Evolutionary conservation across 2,113 vertebrate genomes (phyloP).

Genomic region (Alligator sinensis): DNA sequence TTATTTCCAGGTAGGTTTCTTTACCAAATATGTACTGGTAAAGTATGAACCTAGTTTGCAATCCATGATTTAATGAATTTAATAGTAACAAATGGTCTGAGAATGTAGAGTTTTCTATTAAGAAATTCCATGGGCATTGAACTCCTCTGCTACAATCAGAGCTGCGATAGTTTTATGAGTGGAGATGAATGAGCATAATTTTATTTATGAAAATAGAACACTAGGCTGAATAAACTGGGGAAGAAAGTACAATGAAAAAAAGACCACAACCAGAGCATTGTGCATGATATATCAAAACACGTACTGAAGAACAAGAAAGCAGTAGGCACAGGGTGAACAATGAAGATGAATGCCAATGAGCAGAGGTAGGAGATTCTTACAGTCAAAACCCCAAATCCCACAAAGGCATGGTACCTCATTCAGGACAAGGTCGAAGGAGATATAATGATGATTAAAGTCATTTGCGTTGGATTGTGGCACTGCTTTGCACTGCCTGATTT

Average conservation of each 20-base stretch:
- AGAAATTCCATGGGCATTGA: neutral
- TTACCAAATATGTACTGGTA: neutral
- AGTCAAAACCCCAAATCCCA: neutral
- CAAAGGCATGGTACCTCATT: neutral
- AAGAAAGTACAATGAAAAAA: neutral
- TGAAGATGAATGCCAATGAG: neutral
- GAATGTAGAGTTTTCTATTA: conserved; percentile 51
- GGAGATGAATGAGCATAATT: neutral
- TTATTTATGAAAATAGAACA: conserved; percentile 36
- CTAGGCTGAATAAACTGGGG: neutral
- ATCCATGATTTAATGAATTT: conserved; percentile 58
- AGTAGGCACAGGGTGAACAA: neutral
- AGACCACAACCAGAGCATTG: neutral
- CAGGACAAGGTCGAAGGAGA: neutral
- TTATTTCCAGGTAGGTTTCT: conserved; percentile 43
- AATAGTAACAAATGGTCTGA: conserved; percentile 41
- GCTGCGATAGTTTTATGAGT: conserved; percentile 25
- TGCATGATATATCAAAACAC: neutral
- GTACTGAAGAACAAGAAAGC: neutral
- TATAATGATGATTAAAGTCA: neutral
- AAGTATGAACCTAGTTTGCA: conserved; percentile 54
- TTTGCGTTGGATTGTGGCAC: neutral
- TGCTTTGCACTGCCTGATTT: neutral
- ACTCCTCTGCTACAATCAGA: conserved; percentile 37
- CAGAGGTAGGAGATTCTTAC: neutral